These are phyloP conservation scores for Epiblema foenella DNA, from an alignment of 2,888 invertebrate species.

Conservation along the genomic window DNA sequence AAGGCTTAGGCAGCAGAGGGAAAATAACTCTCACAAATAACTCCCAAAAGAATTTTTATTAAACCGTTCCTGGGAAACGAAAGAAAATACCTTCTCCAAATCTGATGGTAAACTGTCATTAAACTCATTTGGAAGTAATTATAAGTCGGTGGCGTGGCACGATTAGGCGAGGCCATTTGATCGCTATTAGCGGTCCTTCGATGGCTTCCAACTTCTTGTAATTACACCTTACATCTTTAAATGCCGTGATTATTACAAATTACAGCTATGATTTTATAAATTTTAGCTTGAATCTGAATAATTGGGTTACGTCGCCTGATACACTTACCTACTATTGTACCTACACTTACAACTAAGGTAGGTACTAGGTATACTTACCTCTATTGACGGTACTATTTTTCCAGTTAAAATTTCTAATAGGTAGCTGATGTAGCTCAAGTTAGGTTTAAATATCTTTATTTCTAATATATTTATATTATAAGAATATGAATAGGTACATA, in stretches of 20 bases:
- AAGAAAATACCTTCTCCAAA: constrained; percentile 48
- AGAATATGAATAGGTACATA: no score
- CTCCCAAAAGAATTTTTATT: constrained; percentile 54
- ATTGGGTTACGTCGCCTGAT: no score
- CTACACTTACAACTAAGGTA: no score
- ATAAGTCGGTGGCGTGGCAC: constrained; percentile 57
- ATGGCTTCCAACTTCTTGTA: constrained; percentile 51
- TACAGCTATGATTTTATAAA: constrained; percentile 3
- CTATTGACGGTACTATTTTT: no score
- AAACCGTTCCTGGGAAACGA: constrained; percentile 50
- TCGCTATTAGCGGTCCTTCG: constrained; percentile 59
- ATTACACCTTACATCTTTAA: constrained; percentile 47
- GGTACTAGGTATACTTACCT: no score
- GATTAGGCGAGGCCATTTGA: constrained; percentile 63
- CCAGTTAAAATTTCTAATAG: no score
- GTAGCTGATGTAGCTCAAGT: no score
- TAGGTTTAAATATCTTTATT: no score
- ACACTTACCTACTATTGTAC: no score
- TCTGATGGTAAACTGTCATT: constrained; percentile 58
- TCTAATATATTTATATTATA: no score
- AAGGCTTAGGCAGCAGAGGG: background rate
- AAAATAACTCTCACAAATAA: constrained; percentile 39
- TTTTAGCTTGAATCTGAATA: background rate
- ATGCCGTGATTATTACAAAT: constrained; percentile 23
- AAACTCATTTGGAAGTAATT: constrained; percentile 67